Conservation (phyloP, 2,797 vertebrate species). For the Strix occidentalis region DNA sequence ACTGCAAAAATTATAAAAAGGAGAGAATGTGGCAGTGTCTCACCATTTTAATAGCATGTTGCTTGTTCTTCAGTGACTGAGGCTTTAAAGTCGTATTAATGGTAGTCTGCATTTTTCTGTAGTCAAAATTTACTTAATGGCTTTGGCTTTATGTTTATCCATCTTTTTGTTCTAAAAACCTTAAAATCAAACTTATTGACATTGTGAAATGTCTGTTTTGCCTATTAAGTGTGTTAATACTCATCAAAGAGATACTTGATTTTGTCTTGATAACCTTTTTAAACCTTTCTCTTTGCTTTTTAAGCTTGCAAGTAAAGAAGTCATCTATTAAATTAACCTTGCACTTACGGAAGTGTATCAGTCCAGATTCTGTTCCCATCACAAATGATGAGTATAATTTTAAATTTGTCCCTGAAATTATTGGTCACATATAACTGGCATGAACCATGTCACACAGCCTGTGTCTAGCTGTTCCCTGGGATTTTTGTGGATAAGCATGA, state of each 20-base stretch:
- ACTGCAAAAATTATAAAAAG: background rate
- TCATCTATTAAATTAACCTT: background rate
- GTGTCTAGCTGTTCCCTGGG: background rate
- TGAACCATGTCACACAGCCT: background rate
- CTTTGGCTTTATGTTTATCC: background rate
- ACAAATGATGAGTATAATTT: background rate
- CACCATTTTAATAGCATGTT: background rate
- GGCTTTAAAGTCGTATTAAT: background rate
- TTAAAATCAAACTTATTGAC: background rate
- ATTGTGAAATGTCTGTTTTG: background rate
- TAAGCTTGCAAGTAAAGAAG: background rate
- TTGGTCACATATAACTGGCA: background rate
- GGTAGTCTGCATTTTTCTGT: background rate
- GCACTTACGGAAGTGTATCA: background rate
- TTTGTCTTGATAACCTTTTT: background rate
- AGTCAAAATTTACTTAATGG: background rate
- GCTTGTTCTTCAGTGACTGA: background rate
- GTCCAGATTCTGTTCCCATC: background rate
- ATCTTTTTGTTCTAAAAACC: background rate
- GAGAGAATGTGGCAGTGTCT: background rate
- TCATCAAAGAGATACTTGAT: background rate
- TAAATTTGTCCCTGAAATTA: background rate
- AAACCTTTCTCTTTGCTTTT: background rate
- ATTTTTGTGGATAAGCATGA: background rate
- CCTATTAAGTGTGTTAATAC: background rate